phyloP scores from a whole-genome alignment of 2,797 vertebrate species.

The Hydrophis major region DNA sequence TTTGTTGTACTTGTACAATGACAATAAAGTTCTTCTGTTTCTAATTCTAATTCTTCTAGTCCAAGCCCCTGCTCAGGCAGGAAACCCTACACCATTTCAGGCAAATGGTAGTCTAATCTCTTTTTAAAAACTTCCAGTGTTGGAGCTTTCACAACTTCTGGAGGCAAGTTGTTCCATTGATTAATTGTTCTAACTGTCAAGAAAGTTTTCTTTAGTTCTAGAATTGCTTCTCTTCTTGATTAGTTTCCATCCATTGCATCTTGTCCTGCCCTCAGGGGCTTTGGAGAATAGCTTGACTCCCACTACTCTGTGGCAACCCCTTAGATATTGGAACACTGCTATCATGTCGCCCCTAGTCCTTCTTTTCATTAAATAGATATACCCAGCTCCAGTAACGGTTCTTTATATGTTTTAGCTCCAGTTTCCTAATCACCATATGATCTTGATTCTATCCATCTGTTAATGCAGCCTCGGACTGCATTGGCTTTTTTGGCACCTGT shows the following conservation, averaged over 20 bases:
- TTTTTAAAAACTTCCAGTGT: background rate
- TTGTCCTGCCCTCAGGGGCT: background rate
- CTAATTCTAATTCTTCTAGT: background rate
- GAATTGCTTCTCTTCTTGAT: background rate
- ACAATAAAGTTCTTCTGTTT: too few relatives aligned
- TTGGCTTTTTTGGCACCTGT: too few relatives aligned
- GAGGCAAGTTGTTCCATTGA: background rate
- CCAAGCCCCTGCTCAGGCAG: background rate
- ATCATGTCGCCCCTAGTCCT: background rate
- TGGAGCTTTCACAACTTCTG: background rate
- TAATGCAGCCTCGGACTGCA: too few relatives aligned
- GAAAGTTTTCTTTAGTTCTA: background rate
- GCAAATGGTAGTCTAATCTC: background rate
- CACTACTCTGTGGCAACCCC: background rate
- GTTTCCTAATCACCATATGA: too few relatives aligned
- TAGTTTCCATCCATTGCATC: background rate
- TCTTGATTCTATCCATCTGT: too few relatives aligned
- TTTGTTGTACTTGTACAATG: too few relatives aligned
- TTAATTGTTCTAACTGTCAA: background rate
- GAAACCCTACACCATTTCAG: background rate
- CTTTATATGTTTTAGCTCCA: too few relatives aligned
- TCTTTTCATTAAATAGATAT: background rate
- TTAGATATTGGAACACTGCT: background rate
- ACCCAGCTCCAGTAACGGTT: background rate
- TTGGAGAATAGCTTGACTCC: background rate